Conservation (phyloP, 2,113 vertebrate species). For the Pollimyrus isidori region DNA sequence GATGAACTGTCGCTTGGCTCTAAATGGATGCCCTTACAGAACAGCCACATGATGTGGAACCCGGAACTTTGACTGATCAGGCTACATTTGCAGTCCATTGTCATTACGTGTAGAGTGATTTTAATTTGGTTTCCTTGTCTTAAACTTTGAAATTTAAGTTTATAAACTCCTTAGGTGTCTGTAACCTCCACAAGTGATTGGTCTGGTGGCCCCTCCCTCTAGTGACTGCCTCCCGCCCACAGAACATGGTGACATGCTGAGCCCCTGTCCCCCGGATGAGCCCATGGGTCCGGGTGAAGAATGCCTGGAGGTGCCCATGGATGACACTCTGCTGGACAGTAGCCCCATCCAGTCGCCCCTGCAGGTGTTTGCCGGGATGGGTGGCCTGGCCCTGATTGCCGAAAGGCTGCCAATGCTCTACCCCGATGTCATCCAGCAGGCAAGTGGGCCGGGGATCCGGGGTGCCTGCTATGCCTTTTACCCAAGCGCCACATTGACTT, state of each 20-base stretch:
- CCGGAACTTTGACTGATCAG: not conserved
- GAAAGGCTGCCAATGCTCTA: constrained; percentile 97
- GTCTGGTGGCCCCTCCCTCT: not conserved
- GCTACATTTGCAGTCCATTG: not conserved
- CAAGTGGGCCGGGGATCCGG: constrained; percentile 41
- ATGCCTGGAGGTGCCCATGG: constrained; percentile 76
- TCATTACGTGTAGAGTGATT: not conserved
- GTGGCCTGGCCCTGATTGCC: constrained; percentile 91
- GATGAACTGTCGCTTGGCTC: not conserved
- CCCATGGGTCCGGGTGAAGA: constrained; percentile 79
- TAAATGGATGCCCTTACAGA: not conserved
- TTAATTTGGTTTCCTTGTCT: not conserved
- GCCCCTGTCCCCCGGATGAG: constrained; percentile 84
- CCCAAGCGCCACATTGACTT: not conserved
- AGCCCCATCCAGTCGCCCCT: constrained; percentile 91
- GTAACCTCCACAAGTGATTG: not conserved
- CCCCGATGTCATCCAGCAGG: constrained; percentile 97
- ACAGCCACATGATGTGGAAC: not conserved
- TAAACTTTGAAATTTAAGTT: not conserved
- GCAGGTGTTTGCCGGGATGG: constrained; percentile 98
- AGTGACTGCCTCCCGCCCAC: constrained; percentile 31
- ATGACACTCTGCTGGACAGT: constrained; percentile 89
- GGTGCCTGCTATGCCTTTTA: not conserved
- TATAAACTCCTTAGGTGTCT: not conserved
- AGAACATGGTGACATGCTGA: constrained; percentile 86